Evolutionary conservation across 2,113 vertebrate genomes (phyloP), one percentile per base, ranked within the genome.

Genomic region (Neodon shergylaensis): DNA sequence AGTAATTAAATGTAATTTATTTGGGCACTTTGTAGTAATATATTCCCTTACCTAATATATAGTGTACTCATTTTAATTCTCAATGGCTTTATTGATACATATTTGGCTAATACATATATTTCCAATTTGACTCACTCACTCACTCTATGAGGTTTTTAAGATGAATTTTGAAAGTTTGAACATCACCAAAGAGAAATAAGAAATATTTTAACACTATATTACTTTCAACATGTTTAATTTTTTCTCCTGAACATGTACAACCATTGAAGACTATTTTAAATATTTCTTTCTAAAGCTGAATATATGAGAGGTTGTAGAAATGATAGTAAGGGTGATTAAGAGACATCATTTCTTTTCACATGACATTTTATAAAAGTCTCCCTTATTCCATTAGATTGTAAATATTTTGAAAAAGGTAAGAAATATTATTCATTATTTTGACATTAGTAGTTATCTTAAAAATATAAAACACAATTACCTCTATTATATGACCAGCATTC

Each of bases 221-320:
- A 47, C 1, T 47, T 5, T 91, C 2, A 78, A 5, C 14, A 36
- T 47, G 54, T 54, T 87, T 7, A n/a, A n/a, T 24, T 52, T 24
- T 12, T 82, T 7, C 39, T 86, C 61, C 44, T 82, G 76, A 81
- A 86, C 3, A 36, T 85, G 9, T 4, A 19, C 1, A 68, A 0
- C 13, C 52, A 83, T 84, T 87, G 21, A 54, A 28, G 24, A 86
- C 2, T 63, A 24, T 83, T 92, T 28, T 58, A 89, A 74, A 21
- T 36, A 10, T 83, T 92, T 63, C 26, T 31, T 84, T 94, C n/a
- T 92, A 81, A 95, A 58, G 88, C 4, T 70, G 66, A 86, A 13
- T 96, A 39, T 73, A 87, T 6, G 2, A 92, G 86, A 68, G 28
- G 16, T 85, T 1, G 4, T 49, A 90, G 5, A 87, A 73, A 77